Percentiles rank a stretch among this genome's conserved stretches.
phyloP scores from a whole-genome alignment of 2,113 vertebrate genomes.

The Pelobates fuscus region DNA sequence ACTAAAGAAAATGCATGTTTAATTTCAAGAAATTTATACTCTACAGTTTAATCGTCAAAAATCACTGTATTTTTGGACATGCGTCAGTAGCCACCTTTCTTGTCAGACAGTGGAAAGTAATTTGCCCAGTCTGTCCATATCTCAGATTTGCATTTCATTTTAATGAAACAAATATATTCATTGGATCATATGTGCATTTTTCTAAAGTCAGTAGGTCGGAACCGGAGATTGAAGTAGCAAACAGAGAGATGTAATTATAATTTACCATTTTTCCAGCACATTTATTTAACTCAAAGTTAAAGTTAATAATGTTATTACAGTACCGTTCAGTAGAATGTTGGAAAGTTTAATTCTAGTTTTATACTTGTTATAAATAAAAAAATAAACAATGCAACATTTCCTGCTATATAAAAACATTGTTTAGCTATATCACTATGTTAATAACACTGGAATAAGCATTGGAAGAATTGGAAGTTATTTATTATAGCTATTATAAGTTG shows the following conservation, averaged over 20 bases:
- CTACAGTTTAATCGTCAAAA: conserved; percentile 49
- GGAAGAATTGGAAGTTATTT: too few relatives aligned
- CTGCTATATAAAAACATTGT: too few relatives aligned
- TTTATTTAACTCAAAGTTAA: conserved; percentile 22
- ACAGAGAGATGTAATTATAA: conserved; percentile 41
- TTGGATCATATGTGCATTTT: conserved; percentile 41
- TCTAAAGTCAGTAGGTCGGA: conserved; percentile 32
- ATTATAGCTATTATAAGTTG: too few relatives aligned
- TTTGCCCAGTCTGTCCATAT: conserved; percentile 49
- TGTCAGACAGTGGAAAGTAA: conserved; percentile 48
- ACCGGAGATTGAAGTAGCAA: conserved; percentile 38
- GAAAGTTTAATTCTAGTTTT: neutral
- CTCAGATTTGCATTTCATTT: conserved; percentile 49
- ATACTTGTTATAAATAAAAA: neutral
- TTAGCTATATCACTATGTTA: too few relatives aligned
- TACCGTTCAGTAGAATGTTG: neutral
- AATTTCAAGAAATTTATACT: conserved; percentile 46
- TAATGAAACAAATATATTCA: conserved; percentile 42
- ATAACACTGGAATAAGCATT: too few relatives aligned
- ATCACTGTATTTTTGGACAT: conserved; percentile 51
- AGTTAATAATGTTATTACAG: conserved; percentile 4
- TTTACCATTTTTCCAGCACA: conserved; percentile 37
- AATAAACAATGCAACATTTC: too few relatives aligned
- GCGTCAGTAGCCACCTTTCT: conserved; percentile 46
- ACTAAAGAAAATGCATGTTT: conserved; percentile 51